Evolutionary conservation across 2,797 vertebrate species (phyloP).

Genomic region (Hafferia zeledoni): DNA sequence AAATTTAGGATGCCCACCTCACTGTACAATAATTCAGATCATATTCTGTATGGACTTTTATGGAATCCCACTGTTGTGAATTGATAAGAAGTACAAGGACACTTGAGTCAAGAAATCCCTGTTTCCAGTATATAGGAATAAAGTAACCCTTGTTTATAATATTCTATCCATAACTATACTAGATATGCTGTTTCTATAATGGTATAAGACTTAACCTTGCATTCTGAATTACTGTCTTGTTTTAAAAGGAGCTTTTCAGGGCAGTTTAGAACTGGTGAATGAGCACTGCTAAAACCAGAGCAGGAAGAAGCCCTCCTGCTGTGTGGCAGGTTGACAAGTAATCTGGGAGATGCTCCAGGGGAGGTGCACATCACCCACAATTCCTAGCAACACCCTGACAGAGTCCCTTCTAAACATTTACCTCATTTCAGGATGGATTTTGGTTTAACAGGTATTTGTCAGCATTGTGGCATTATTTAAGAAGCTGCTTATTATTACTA

Average conservation of each 20-base stretch:
- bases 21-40: not conserved
- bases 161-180: not conserved
- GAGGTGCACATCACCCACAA: not conserved
- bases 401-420: not conserved
- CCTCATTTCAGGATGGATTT: not conserved
- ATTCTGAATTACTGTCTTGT: not conserved
- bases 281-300: not conserved
- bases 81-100: not conserved
- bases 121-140: not conserved
- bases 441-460: not conserved
- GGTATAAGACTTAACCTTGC: not conserved
- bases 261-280: slow-evolving; percentile 15
- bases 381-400: not conserved
- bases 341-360: not conserved
- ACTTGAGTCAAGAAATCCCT: not conserved
- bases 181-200: not conserved
- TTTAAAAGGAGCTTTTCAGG: not conserved
- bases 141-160: not conserved
- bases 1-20: not conserved
- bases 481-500: not conserved
- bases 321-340: not conserved
- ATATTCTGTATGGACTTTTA: not conserved
- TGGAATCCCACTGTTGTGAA: not conserved
- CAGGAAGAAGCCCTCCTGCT: not conserved
- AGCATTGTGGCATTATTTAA: not conserved